Conservation (phyloP, 2,113 vertebrate genomes). For the Tympanuchus pallidicinctus region DNA sequence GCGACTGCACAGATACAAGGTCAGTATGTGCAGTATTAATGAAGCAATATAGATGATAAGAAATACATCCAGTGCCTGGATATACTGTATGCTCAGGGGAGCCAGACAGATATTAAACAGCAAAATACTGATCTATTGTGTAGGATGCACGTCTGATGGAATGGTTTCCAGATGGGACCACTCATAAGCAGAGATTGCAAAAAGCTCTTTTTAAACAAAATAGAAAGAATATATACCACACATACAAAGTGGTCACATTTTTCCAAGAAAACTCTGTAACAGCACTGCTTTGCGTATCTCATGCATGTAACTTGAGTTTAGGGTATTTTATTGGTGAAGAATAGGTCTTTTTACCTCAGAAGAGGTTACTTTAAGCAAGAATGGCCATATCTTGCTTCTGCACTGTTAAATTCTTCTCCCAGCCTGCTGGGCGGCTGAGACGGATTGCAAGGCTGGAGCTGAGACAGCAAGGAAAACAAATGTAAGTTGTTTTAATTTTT, state of each 20-base stretch:
- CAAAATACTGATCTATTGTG: constrained; percentile 70
- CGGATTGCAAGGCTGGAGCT: background rate
- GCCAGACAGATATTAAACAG: constrained; percentile 53
- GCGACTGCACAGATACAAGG: constrained; percentile 38
- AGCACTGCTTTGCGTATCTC: background rate
- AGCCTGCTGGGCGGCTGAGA: background rate
- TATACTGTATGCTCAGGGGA: constrained; percentile 50
- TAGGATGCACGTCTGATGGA: constrained; percentile 44
- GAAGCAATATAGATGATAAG: constrained; percentile 74
- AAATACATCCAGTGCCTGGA: constrained; percentile 64
- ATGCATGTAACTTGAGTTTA: background rate
- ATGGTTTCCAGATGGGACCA: constrained; percentile 77
- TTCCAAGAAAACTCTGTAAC: background rate
- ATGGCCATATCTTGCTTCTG: background rate
- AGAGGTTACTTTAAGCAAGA: constrained; percentile 1
- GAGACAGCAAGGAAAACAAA: constrained; percentile 8
- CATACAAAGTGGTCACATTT: background rate
- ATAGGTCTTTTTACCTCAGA: background rate
- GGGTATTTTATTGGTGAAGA: background rate
- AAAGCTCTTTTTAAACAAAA: background rate
- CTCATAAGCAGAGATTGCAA: background rate
- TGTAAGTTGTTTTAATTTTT: constrained; percentile 18
- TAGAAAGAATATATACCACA: background rate
- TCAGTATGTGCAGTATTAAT: constrained; percentile 52
- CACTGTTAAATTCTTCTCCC: background rate